Percentiles rank a stretch among this genome's conserved stretches.
Conservation (phyloP, 2,888 invertebrate genomes). For the Diaprepes abbreviatus region DNA sequence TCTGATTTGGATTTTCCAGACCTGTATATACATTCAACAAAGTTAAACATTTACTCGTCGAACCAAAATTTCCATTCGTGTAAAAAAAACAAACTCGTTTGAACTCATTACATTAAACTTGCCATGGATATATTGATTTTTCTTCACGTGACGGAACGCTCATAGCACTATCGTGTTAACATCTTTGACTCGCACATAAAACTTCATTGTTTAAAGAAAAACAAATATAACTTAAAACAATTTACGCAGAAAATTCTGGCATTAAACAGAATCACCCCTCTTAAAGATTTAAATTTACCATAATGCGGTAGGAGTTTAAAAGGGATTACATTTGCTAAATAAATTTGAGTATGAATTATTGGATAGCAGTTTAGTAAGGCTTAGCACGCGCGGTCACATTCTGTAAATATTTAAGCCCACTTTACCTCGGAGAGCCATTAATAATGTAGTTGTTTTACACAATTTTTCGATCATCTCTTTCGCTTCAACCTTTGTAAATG, state of each 20-base stretch:
- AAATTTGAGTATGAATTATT: constrained; percentile 60
- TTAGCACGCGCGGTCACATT: constrained; percentile 61
- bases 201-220: too few species aligned
- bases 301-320: constrained; percentile 42
- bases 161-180: too few species aligned
- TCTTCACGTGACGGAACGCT: too few species aligned
- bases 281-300: constrained; percentile 47
- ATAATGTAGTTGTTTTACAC: constrained; percentile 48
- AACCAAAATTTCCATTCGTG: too few species aligned
- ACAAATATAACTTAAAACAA: too few species aligned
- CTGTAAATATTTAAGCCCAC: constrained; percentile 60
- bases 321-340: constrained; percentile 53
- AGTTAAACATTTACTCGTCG: too few species aligned
- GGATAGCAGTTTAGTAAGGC: constrained; percentile 55
- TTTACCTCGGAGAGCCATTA: constrained; percentile 51
- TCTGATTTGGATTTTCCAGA: too few species aligned
- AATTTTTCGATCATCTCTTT: constrained; percentile 35
- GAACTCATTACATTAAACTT: too few species aligned
- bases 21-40: too few species aligned
- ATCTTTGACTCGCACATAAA: too few species aligned
- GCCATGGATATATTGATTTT: too few species aligned
- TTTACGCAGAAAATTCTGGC: background rate
- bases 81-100: too few species aligned
- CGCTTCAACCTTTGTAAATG: constrained; percentile 29
- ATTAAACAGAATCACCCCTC: constrained; percentile 16